Evolutionary conservation across 2,113 vertebrate species (phyloP).

Genomic region (Muntiacus reevesi): DNA sequence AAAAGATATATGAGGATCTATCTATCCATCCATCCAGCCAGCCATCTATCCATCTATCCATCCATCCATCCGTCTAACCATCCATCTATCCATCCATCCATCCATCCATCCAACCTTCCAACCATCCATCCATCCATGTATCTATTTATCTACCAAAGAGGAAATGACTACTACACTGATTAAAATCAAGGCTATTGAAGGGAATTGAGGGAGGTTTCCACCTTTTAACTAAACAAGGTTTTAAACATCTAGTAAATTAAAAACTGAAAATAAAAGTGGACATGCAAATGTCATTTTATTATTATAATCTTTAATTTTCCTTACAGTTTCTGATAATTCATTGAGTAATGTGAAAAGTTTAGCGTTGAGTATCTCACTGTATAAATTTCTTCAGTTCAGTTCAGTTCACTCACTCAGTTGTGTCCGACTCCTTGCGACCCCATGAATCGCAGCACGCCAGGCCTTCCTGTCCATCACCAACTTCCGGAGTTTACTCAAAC

Average conservation of each 20-base stretch:
- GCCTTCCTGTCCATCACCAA: no score
- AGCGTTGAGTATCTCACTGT: background rate
- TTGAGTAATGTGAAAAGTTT: background rate
- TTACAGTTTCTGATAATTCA: slow-evolving; percentile 33
- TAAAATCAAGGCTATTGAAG: background rate
- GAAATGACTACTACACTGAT: background rate
- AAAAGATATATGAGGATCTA: background rate
- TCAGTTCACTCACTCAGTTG: no score
- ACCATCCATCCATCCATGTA: no score
- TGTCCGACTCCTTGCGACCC: no score
- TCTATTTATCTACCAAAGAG: background rate
- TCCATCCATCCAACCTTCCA: background rate
- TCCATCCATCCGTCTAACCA: background rate
- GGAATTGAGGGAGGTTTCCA: background rate
- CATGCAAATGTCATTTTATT: background rate
- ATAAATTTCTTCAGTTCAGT: background rate
- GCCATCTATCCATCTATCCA: background rate
- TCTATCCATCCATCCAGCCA: background rate
- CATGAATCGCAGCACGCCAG: no score
- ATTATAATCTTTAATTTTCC: slow-evolving; percentile 5
- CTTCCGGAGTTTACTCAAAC: no score
- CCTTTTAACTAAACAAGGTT: background rate
- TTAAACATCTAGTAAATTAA: background rate
- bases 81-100: no score
- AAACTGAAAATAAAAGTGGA: background rate